These are phyloP conservation scores for Melanerpes formicivorus DNA, from an alignment of 2,113 vertebrate genomes.

Conservation along the genomic window DNA sequence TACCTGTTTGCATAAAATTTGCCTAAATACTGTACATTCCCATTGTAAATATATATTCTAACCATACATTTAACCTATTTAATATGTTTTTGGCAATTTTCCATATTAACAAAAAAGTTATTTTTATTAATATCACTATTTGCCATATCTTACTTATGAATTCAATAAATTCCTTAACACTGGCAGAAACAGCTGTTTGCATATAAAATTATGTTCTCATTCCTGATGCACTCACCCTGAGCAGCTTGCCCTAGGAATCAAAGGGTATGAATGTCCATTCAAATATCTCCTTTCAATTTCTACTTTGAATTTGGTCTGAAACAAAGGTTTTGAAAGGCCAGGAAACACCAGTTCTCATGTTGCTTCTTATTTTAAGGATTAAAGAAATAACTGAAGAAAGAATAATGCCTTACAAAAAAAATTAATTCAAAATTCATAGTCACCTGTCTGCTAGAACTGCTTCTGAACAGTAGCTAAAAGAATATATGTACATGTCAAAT, in stretches of 20 bases:
- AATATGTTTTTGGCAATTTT: too few species aligned
- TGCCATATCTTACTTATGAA: too few species aligned
- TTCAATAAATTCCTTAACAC: too few species aligned
- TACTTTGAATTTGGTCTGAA: not conserved
- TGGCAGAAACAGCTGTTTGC: not conserved
- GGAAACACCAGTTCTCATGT: not conserved
- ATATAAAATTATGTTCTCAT: not conserved
- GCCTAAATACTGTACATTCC: too few species aligned
- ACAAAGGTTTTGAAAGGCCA: not conserved
- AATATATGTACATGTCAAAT: not conserved
- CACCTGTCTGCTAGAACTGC: not conserved
- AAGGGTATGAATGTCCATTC: not conserved
- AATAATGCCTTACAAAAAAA: not conserved
- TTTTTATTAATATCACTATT: too few species aligned
- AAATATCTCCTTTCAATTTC: constrained; percentile 8
- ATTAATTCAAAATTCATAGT: not conserved
- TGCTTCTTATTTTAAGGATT: not conserved
- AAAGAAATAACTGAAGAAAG: not conserved
- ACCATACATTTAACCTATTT: too few species aligned
- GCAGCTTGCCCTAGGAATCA: not conserved
- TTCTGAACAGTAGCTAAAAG: not conserved
- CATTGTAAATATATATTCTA: too few species aligned
- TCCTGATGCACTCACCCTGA: not conserved
- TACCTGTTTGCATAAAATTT: too few species aligned
- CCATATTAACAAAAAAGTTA: too few species aligned